These are phyloP conservation scores for Pandemis corylana DNA, from an alignment of 2,888 invertebrate genomes.

Conservation along the genomic window DNA sequence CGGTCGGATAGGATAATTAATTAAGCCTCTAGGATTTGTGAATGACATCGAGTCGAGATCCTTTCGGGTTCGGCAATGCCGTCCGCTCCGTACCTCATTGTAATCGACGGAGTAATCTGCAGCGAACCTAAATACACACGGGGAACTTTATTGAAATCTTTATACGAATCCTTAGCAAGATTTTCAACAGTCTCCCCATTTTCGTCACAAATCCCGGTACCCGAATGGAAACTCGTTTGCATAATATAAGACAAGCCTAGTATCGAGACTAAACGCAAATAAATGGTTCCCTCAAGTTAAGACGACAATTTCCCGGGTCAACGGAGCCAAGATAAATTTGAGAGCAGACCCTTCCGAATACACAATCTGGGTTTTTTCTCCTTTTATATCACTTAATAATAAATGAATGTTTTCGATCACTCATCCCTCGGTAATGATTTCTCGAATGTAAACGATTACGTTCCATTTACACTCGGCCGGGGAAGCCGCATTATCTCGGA, in stretches of 20 bases:
- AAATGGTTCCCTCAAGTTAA: slow-evolving; percentile 75
- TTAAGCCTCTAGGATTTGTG: slow-evolving; percentile 5
- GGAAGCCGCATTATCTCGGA: slow-evolving; percentile 4
- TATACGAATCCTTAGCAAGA: slow-evolving; percentile 58
- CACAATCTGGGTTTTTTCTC: slow-evolving; percentile 61
- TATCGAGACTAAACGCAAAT: slow-evolving; percentile 75
- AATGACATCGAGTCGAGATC: slow-evolving; percentile 7
- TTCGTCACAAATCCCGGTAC: slow-evolving; percentile 56
- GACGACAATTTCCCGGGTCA: slow-evolving; percentile 78
- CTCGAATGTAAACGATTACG: slow-evolving; percentile 33
- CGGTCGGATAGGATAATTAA: slow-evolving; percentile 11
- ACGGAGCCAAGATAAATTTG: slow-evolving; percentile 71
- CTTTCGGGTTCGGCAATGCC: neutral
- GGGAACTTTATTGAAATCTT: slow-evolving; percentile 58
- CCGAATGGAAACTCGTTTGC: slow-evolving; percentile 73
- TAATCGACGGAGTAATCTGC: slow-evolving; percentile 32
- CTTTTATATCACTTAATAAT: slow-evolving; percentile 41
- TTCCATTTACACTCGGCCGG: slow-evolving; percentile 21
- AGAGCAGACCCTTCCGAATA: slow-evolving; percentile 65
- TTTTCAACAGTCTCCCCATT: slow-evolving; percentile 57
- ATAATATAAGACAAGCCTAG: slow-evolving; percentile 74
- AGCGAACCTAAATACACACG: slow-evolving; percentile 48
- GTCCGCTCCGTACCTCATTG: slow-evolving; percentile 6
- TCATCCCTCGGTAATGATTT: slow-evolving; percentile 27
- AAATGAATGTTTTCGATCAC: slow-evolving; percentile 40